Evolutionary conservation across 2,113 vertebrate genomes (phyloP).

Genomic region (Cariama cristata): DNA sequence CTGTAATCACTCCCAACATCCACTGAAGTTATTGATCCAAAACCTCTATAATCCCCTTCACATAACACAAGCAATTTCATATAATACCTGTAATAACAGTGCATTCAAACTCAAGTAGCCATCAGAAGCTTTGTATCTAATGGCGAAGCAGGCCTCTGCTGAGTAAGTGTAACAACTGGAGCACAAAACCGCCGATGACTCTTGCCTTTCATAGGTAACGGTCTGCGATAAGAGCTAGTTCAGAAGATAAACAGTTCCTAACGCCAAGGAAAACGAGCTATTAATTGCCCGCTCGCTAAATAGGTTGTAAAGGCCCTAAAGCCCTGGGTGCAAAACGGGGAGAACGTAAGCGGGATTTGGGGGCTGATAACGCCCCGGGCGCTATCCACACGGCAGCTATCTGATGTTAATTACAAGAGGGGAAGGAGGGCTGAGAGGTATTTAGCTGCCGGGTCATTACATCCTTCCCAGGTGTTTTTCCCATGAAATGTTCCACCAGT

Average conservation of each 20-base stretch:
- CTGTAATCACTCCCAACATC: constrained; percentile 94
- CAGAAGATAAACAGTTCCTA: constrained; percentile 79
- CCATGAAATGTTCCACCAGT: constrained; percentile 77
- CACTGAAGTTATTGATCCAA: constrained; percentile 97
- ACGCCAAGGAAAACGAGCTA: constrained; percentile 79
- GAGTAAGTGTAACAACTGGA: constrained; percentile 75
- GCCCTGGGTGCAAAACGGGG: constrained; percentile 51
- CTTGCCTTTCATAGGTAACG: constrained; percentile 75
- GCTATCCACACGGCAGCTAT: constrained; percentile 66
- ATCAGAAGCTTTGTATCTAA: constrained; percentile 89
- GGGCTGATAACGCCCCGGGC: constrained; percentile 65
- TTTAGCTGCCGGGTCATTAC: constrained; percentile 80
- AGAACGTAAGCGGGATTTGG: constrained; percentile 65
- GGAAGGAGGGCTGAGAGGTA: constrained; percentile 74
- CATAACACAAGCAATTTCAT: constrained; percentile 96
- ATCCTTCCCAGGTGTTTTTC: constrained; percentile 80
- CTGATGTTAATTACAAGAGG: constrained; percentile 80
- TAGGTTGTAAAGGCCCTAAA: constrained; percentile 63
- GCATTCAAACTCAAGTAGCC: constrained; percentile 92
- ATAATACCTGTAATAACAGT: constrained; percentile 98
- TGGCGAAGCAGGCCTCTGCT: constrained; percentile 82
- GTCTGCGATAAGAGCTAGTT: constrained; percentile 77
- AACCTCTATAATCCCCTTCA: constrained; percentile 94
- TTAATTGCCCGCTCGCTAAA: constrained; percentile 83
- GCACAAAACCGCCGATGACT: constrained; percentile 72